phyloP scores from a whole-genome alignment of 2,888 invertebrate species.

The Macrostomum cliftonense region DNA sequence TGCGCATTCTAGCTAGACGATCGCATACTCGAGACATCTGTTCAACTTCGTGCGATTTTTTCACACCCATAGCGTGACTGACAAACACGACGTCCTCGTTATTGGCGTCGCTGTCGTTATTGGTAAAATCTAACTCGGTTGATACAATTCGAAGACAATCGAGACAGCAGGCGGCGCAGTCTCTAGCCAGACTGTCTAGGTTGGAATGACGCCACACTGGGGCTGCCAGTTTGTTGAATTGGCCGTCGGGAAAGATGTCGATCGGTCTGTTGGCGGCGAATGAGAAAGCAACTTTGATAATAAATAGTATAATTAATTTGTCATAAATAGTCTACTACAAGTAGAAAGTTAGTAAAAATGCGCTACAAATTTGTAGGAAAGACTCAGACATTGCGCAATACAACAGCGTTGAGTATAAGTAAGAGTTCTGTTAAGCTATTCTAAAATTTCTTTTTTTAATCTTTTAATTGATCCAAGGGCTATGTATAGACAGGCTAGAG shows the following conservation, averaged over 20 bases:
- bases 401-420: too few species aligned
- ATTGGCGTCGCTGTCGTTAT: neutral
- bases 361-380: too few species aligned
- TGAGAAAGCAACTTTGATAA: too few species aligned
- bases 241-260: neutral
- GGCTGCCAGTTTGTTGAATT: neutral
- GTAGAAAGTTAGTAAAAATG: too few species aligned
- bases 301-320: too few species aligned
- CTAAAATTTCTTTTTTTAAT: too few species aligned
- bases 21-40: conserved; percentile 16
- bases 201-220: conserved; percentile 12
- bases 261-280: too few species aligned
- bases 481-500: too few species aligned
- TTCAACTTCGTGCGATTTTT: conserved; percentile 29
- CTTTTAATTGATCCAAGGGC: too few species aligned
- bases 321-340: too few species aligned
- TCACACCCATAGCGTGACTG: conserved; percentile 22
- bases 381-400: too few species aligned
- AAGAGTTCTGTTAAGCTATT: too few species aligned
- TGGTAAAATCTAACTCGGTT: neutral
- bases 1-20: neutral
- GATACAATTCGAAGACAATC: conserved; percentile 4
- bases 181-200: conserved; percentile 13
- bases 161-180: conserved; percentile 5
- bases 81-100: conserved; percentile 12